Percentiles rank a stretch among this genome's conserved stretches.
Conservation (phyloP, 1,140 invertebrate species). For the Latrodectus geometricus region DNA sequence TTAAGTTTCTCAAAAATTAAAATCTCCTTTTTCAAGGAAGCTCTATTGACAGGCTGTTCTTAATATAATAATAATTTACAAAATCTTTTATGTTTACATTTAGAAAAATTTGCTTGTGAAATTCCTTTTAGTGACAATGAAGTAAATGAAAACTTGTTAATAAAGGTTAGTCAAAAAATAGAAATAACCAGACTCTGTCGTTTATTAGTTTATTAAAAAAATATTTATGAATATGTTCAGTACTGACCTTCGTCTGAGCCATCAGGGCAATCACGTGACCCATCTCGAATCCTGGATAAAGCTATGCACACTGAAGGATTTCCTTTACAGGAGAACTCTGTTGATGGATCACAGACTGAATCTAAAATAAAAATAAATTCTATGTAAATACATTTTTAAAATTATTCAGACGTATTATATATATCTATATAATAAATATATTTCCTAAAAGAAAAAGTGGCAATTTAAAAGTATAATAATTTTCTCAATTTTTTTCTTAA, state of each 20-base stretch:
- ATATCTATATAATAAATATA: neutral
- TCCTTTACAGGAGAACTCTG: slow-evolving; percentile 45
- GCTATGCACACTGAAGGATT: slow-evolving; percentile 64
- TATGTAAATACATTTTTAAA: neutral
- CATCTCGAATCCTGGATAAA: slow-evolving; percentile 64
- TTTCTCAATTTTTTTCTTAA: neutral
- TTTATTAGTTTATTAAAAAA: too few relatives aligned
- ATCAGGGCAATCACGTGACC: slow-evolving; percentile 65
- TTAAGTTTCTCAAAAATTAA: too few relatives aligned
- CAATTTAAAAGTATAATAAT: neutral
- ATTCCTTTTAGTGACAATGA: too few relatives aligned
- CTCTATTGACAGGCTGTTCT: too few relatives aligned
- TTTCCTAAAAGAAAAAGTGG: neutral
- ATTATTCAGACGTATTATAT: neutral
- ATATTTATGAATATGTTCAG: neutral
- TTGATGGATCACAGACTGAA: slow-evolving; percentile 25
- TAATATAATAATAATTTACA: too few relatives aligned
- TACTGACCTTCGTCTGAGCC: slow-evolving; percentile 66
- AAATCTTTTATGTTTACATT: too few relatives aligned
- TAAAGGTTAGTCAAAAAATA: too few relatives aligned
- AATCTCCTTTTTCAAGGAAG: too few relatives aligned
- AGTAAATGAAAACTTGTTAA: too few relatives aligned
- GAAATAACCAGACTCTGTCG: too few relatives aligned
- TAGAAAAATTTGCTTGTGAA: too few relatives aligned
- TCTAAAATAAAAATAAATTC: neutral